Conservation (phyloP, 2,113 vertebrate genomes). For the Merops nubicus region DNA sequence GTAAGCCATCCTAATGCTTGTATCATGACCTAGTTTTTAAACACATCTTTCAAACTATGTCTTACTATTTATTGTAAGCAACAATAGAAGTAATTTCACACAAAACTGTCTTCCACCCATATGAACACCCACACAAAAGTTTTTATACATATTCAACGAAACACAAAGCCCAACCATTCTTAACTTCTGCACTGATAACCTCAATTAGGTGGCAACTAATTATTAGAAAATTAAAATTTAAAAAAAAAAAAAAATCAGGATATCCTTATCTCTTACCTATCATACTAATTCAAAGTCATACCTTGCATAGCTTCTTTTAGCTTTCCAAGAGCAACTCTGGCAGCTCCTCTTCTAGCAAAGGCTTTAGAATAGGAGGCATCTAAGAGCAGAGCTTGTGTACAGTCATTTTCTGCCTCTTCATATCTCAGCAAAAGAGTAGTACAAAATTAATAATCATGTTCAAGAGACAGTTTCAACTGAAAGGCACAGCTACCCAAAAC, state of each 20-base stretch:
- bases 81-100: background rate
- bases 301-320: conserved; percentile 87
- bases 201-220: background rate
- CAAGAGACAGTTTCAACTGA: background rate
- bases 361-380: conserved; percentile 92
- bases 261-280: background rate
- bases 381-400: conserved; percentile 84
- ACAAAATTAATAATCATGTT: conserved; percentile 6
- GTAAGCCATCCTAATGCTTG: background rate
- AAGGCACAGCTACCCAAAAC: background rate
- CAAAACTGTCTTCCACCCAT: background rate
- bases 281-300: conserved; percentile 41
- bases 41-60: background rate
- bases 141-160: background rate
- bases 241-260: background rate
- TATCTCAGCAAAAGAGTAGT: conserved; percentile 74
- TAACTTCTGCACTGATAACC: background rate
- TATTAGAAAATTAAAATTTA: no score
- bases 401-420: conserved; percentile 91
- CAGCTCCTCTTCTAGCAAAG: conserved; percentile 91
- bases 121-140: background rate
- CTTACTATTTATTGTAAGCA: background rate
- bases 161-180: background rate
- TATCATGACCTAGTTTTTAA: background rate
- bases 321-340: conserved; percentile 86